A percentile compares a stretch with the other conserved stretches of the same genome.
phyloP scores from a whole-genome alignment of 2,797 vertebrate genomes.

The Ptychadena robeensis region DNA sequence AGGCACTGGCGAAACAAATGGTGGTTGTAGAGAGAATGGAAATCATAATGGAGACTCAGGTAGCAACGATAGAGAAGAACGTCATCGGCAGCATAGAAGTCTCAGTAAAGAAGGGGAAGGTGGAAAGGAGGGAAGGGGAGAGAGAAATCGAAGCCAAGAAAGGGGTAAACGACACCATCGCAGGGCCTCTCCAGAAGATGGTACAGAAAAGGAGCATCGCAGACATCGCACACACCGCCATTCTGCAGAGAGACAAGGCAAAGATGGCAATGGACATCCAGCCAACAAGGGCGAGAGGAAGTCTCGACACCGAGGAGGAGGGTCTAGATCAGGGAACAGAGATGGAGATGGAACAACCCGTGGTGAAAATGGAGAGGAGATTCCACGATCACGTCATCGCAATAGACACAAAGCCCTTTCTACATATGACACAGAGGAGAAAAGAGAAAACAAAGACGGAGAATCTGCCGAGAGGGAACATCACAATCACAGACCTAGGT shows the following conservation, averaged over 20 bases:
- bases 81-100: conserved; percentile 81
- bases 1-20: conserved; percentile 72
- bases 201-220: conserved; percentile 73
- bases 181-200: conserved; percentile 78
- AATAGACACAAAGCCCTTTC: conserved; percentile 76
- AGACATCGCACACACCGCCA: conserved; percentile 77
- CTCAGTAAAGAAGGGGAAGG: conserved; percentile 82
- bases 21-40: conserved; percentile 49
- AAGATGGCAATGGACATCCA: conserved; percentile 80
- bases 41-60: conserved; percentile 77
- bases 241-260: conserved; percentile 68
- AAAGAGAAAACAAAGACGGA: conserved; percentile 73
- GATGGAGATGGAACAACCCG: conserved; percentile 73
- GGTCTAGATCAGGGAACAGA: conserved; percentile 72
- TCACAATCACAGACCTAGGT: conserved; percentile 78
- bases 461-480: conserved; percentile 69
- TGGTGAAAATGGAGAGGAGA: conserved; percentile 79
- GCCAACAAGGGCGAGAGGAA: conserved; percentile 77
- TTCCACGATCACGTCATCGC: conserved; percentile 75
- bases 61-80: conserved; percentile 71
- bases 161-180: conserved; percentile 75
- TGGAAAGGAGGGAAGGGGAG: conserved; percentile 71
- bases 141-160: conserved; percentile 77
- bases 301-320: conserved; percentile 81
- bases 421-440: conserved; percentile 74